Evolutionary conservation across 2,113 vertebrate species (phyloP).

Genomic region (Phodopus roborovskii): DNA sequence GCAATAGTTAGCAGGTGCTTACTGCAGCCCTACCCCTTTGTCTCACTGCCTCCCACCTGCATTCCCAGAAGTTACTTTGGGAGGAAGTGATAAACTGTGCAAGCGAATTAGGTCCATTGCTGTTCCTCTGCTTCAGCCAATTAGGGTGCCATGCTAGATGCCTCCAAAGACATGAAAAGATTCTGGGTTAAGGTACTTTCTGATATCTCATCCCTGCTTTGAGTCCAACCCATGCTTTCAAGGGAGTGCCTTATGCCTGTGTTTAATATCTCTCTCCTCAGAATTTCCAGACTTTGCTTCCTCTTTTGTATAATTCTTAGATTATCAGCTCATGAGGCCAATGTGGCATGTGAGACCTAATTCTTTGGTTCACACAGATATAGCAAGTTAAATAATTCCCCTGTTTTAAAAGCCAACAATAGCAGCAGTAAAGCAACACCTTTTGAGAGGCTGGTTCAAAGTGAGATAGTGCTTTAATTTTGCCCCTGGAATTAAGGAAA

Average conservation of each 20-base stretch:
- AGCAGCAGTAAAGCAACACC: not conserved
- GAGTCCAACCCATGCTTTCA: not conserved
- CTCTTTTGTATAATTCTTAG: not conserved
- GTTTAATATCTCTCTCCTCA: not conserved
- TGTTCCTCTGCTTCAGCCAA: not conserved
- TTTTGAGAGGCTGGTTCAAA: not conserved
- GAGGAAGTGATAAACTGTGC: not conserved
- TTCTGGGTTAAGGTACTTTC: not conserved
- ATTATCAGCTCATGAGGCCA: not conserved
- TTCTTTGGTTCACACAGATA: not conserved
- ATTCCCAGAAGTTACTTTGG: not conserved
- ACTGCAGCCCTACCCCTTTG: not conserved
- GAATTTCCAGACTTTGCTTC: not conserved
- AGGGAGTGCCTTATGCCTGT: not conserved
- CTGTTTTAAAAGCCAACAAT: not conserved
- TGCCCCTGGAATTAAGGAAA: not conserved
- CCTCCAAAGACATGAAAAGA: not conserved
- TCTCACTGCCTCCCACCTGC: not conserved
- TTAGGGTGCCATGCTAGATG: not conserved
- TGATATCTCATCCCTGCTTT: not conserved
- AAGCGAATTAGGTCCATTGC: not conserved
- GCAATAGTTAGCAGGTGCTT: not conserved
- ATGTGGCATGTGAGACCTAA: not conserved
- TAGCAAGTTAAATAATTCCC: not conserved
- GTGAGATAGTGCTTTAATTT: slow-evolving; percentile 6